Evolutionary conservation across 2,888 invertebrate genomes (phyloP).

Genomic region (Diaphora mendica): DNA sequence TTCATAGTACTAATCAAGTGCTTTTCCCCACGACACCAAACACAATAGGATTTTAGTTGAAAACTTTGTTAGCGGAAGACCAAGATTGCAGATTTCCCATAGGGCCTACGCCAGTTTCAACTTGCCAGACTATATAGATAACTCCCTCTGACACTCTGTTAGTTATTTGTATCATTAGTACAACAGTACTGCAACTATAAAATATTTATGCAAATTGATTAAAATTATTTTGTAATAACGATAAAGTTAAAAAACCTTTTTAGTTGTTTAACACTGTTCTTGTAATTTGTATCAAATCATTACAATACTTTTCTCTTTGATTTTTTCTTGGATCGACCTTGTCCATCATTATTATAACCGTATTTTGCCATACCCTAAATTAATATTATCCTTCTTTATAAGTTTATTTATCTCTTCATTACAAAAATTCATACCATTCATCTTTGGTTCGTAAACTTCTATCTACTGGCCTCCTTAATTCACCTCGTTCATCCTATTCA

Average conservation of each 20-base stretch:
- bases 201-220: constrained; percentile 13
- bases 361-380: too few relatives aligned
- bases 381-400: too few relatives aligned
- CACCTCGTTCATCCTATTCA: not conserved
- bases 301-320: not conserved
- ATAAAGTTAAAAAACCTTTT: not conserved
- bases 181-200: constrained; percentile 41
- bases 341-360: too few relatives aligned
- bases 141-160: constrained; percentile 74
- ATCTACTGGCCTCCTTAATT: not conserved
- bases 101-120: constrained; percentile 81
- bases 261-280: not conserved
- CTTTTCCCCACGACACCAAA: constrained; percentile 71
- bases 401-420: too few relatives aligned
- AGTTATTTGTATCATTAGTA: constrained; percentile 65
- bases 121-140: constrained; percentile 82
- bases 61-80: constrained; percentile 84
- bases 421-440: not conserved
- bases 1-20: constrained; percentile 73
- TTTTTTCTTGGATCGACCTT: too few relatives aligned
- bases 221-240: not conserved
- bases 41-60: constrained; percentile 84
- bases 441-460: not conserved
- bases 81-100: constrained; percentile 85
- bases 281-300: not conserved